These are phyloP conservation scores for Motacilla alba DNA, from an alignment of 2,113 vertebrate genomes.

Conservation along the genomic window DNA sequence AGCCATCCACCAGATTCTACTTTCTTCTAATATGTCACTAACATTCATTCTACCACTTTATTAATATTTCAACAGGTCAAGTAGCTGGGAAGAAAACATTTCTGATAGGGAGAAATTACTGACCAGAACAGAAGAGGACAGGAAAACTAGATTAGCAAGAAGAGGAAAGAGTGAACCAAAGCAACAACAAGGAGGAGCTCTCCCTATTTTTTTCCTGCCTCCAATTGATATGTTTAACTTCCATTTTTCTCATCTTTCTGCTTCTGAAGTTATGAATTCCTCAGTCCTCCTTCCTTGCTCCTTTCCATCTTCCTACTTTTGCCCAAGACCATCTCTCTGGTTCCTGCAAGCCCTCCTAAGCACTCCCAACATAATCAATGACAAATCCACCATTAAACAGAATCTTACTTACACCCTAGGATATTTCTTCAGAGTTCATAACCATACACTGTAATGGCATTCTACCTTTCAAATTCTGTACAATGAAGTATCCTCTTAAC, in stretches of 20 bases:
- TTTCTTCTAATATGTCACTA: not conserved
- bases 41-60: not conserved
- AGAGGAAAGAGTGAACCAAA: not conserved
- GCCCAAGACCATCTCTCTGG: fast-evolving
- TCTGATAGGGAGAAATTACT: not conserved
- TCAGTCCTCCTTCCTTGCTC: not conserved
- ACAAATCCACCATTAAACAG: not conserved
- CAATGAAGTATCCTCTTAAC: not conserved
- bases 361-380: not conserved
- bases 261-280: not conserved
- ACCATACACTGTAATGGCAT: not conserved
- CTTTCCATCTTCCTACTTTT: not conserved
- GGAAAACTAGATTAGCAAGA: not conserved
- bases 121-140: not conserved
- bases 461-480: not conserved
- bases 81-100: not conserved
- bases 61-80: not conserved
- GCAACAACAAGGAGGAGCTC: not conserved
- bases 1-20: not conserved
- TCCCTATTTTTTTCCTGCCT: not conserved
- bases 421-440: not conserved
- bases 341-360: not conserved
- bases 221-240: not conserved
- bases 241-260: not conserved
- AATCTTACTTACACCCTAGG: not conserved